Evolutionary conservation across 2,113 vertebrate genomes (phyloP), one percentile per base, ranked within the genome.

Genomic region (Machaerirhynchus nigripectus): DNA sequence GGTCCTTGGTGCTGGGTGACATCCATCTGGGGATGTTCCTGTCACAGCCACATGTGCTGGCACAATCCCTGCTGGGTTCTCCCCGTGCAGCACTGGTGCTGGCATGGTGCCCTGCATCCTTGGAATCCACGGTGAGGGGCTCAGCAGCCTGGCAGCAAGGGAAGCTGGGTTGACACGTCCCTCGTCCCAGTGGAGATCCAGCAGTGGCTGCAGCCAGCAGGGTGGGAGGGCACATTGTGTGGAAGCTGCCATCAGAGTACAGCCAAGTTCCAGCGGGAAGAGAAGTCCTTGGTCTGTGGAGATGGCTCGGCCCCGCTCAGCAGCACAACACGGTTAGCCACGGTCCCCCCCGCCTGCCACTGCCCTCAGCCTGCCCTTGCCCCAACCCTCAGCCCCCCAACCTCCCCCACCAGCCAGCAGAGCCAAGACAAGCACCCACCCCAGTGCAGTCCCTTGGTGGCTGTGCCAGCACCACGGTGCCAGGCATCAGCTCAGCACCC

Each of bases 11-110:
- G 15, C 13, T 2, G 5, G 37, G 60, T 49, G 77, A 61, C 82
- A 70, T 67, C 59, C 73, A 61, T 77, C 50, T 27, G 5, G 33
- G 50, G 55, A 40, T 17, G 18, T 4, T 46, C 71, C 57, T 2
- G 6, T 23, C 31, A n/a, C 0, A 5, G 64, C n/a, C 4, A 3
- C 33, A 33, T 0, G 8, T 0, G 2, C 61, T 26, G 14, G 26
- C 52, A 64, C 23, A 33, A 52, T 44, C 37, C 12, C 12, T 39
- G 60, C 35, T 64, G 0, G 0, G 59, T 10, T 44, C 15, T 86
- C 50, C 68, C 40, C 8, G n/a, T 22, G 82, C 27, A 47, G 26
- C 2, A 2, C 14, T 0, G 0, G 22, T 7, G 18, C 22, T 46
- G 60, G 26, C 1, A 1, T 0, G 2, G 64, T 40, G 39, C 33